Evolutionary conservation across 1,140 invertebrate species (phyloP).

Genomic region (Eumeta japonica): DNA sequence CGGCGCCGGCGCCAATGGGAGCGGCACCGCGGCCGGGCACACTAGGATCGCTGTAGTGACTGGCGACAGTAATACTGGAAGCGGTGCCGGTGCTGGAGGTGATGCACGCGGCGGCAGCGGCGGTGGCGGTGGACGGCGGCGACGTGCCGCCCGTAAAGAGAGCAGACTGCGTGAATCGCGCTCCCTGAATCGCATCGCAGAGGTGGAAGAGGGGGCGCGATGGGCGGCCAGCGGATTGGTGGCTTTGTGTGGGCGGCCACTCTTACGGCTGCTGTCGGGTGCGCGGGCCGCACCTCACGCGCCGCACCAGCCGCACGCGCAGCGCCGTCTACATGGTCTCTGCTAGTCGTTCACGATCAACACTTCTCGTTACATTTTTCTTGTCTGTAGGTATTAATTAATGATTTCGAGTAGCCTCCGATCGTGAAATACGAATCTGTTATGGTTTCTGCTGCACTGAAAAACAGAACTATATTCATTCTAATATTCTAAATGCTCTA

Average conservation of each 20-base stretch:
- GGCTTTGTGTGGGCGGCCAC: constrained; percentile 22
- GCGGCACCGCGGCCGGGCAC: constrained; percentile 36
- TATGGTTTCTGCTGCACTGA: background rate
- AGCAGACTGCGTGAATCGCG: constrained; percentile 75
- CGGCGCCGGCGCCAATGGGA: constrained; percentile 55
- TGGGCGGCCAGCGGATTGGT: constrained; percentile 35
- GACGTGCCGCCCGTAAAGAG: constrained; percentile 62
- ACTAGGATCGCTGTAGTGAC: constrained; percentile 15
- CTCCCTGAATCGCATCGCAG: constrained; percentile 78
- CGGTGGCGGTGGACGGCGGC: constrained; percentile 45
- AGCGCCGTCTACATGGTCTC: constrained; percentile 36
- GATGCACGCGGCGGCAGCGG: constrained; percentile 31
- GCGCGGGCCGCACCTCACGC: constrained; percentile 21
- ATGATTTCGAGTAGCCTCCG: constrained; percentile 1
- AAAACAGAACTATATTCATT: background rate
- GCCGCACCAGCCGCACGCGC: constrained; percentile 18
- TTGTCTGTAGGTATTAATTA: no score
- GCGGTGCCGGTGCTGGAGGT: constrained; percentile 19
- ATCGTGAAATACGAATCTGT: background rate
- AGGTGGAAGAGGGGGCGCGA: constrained; percentile 63
- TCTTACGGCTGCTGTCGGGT: constrained; percentile 27
- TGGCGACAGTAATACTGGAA: constrained; percentile 7
- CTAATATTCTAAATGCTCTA: constrained; percentile 1
- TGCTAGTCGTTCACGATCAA: constrained; percentile 23
- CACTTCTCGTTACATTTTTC: no score